Base-by-base conservation (phyloP, 30 jellyfish, hydroid and myxozoan species). In the Hydra vulgaris region DNA sequence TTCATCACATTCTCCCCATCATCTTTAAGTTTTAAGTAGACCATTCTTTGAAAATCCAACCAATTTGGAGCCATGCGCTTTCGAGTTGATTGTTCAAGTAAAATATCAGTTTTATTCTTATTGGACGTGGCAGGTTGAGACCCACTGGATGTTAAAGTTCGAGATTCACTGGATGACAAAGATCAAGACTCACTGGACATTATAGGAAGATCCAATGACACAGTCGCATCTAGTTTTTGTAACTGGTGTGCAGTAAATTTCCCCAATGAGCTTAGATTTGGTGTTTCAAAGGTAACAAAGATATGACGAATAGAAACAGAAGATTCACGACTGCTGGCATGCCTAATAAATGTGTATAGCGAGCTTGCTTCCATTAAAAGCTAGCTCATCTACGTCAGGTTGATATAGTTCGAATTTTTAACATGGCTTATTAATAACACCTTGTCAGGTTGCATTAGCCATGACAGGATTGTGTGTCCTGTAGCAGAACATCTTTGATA, bases 401-500 rank as follows among this genome's bases (percentile, higher is more conserved):
- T 56, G 18, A 56, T 56, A 56, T 56, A n/a, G n/a, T 56, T 56
- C n/a, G 71, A 56, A 56, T 56, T 56, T 56, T 56, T 56, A 56
- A 56, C 71, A 56, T 56, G 71, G 17, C 17, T 56, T 15, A 17
- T 56, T 56, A 15, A 56, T 15, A 56, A 56, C n/a, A 56, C n/a
- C 71, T 56, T 56, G 71, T n/a, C 71, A n/a, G 71, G 71, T 56
- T 56, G 71, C 71, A n/a, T 56, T 17, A 56, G 71, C 17, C 17
- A 56, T 56, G 17, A 15, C n/a, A 56, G n/a, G 17, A 56, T 15
- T 17, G 17, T 17, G 71, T 56, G n/a, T 56, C 71, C 71, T 56
- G 71, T 56, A 56, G 71, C 71, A n/a, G 71, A 56, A 56, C 71
- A n/a, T 56, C 71, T 56, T 56, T 56, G 71, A n/a, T 56, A 56